Evolutionary conservation across 2,888 invertebrate genomes (phyloP).

Genomic region (Caenorhabditis wallacei): DNA sequence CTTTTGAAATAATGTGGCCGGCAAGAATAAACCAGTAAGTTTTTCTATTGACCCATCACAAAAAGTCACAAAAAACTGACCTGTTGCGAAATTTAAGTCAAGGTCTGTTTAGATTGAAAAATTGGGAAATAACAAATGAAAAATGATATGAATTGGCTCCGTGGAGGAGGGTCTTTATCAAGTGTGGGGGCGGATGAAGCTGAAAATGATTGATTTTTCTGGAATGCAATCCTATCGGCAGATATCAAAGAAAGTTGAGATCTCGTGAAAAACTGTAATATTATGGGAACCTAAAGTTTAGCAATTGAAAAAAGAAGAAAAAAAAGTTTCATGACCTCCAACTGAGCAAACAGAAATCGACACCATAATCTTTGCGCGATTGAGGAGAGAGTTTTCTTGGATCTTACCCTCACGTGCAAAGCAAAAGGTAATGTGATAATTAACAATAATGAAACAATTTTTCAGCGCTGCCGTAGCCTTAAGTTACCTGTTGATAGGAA

Average conservation of each 20-base stretch:
- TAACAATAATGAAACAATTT: neutral
- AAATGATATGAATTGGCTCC: constrained; percentile 14
- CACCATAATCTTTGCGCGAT: constrained; percentile 34
- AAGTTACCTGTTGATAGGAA: constrained; percentile 50
- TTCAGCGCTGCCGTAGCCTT: constrained; percentile 58
- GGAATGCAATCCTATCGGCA: neutral
- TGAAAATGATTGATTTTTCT: neutral
- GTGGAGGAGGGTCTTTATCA: neutral
- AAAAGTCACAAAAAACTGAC: constrained; percentile 16
- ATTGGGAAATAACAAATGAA: neutral
- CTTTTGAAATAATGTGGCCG: constrained; percentile 62
- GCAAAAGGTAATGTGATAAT: neutral
- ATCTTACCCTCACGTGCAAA: constrained; percentile 14
- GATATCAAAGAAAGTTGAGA: neutral
- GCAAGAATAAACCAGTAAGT: constrained; percentile 62
- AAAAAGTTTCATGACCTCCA: constrained; percentile 25
- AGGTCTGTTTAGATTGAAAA: constrained; percentile 4
- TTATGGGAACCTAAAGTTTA: neutral
- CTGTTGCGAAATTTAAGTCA: constrained; percentile 7
- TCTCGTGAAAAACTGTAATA: neutral
- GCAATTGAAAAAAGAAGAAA: too few relatives aligned
- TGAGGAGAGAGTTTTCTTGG: constrained; percentile 11
- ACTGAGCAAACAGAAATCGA: constrained; percentile 25
- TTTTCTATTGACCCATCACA: neutral
- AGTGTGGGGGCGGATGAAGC: neutral